Base-by-base conservation (phyloP, 2,888 invertebrate genomes). In the Chironomus tentans region DNA sequence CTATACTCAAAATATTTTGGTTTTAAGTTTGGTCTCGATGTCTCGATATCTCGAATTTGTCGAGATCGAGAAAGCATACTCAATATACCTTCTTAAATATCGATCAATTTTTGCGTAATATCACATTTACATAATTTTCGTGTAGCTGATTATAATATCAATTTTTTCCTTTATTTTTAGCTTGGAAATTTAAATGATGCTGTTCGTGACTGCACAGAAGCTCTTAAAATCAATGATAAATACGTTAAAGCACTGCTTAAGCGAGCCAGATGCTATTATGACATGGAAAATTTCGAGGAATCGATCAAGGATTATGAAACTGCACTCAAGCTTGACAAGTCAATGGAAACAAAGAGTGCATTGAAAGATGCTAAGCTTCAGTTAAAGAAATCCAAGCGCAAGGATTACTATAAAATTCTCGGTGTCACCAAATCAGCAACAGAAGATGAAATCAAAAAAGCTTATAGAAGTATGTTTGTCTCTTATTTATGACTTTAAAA, bases 391-490 rank as follows among this genome's bases (percentile, higher is more conserved):
- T 95, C 95, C 4, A 95, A 95, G 84, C 89, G 96, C 79, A 97
- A 97, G 86, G 97, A 98, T 82, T 97, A 97, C 82, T 97, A 97
- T 81, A 97, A 96, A 84, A 95, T 98, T 79, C 87, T 98, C 77
- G 96, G 96, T 4, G 87, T 98, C 13, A 88, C 89, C 2, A 92
- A 92, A 81, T 88, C 85, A 79, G 96, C 97, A 0, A 89, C 91
- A 0, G 94, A 93, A 24, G 95, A 95, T 81, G 97, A 97, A 80
- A 95, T 98, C 77, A 97, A 96, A 82, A 97, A 95, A 83, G 97
- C 97, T 1, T 98, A 98, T 84, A 81, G 84, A 90, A 88, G 84
- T 86, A 74, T 15, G 18, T 68, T 28, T 28, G 22, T 4, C 28
- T 28, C 5, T 2, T 24, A 24, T 24, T 24, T 24, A 24, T 24